Percentiles rank a stretch among this genome's conserved stretches.
Conservation (phyloP, 2,888 invertebrate species). For the Endomychus coccineus region DNA sequence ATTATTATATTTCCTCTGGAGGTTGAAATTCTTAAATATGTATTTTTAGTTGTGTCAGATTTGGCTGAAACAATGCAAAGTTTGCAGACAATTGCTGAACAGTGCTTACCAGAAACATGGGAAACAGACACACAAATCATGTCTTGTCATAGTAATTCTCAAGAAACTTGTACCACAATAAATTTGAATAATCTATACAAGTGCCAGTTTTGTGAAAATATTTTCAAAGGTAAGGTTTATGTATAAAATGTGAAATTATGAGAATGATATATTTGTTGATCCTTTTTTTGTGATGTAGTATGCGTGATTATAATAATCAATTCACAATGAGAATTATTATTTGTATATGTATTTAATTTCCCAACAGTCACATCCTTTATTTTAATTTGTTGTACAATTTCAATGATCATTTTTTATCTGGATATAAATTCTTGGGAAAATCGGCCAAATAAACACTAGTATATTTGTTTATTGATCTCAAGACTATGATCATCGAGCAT, state of each 20-base stretch:
- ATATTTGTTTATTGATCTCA: no score
- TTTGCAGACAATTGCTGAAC: conserved; percentile 41
- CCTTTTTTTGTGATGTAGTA: no score
- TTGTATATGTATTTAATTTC: no score
- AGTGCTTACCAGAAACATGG: conserved; percentile 42
- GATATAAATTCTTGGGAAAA: no score
- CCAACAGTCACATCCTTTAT: no score
- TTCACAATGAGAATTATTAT: no score
- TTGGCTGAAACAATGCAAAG: conserved; percentile 43
- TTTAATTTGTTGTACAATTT: no score
- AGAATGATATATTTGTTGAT: no score
- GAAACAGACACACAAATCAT: conserved; percentile 36
- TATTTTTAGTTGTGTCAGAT: conserved; percentile 31
- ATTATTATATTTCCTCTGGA: conserved; percentile 1
- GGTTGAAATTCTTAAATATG: conserved; percentile 3
- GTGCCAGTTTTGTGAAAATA: conserved; percentile 40
- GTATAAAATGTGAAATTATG: not conserved
- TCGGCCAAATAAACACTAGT: no score
- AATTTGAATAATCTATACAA: conserved; percentile 35
- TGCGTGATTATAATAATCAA: no score
- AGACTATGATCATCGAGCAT: no score
- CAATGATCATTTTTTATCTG: no score
- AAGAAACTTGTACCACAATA: conserved; percentile 33
- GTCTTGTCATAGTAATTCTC: conserved; percentile 29
- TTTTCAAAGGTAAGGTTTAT: conserved; percentile 38